Conservation (phyloP, 2,888 invertebrate species). For the Cephus nigrinus region DNA sequence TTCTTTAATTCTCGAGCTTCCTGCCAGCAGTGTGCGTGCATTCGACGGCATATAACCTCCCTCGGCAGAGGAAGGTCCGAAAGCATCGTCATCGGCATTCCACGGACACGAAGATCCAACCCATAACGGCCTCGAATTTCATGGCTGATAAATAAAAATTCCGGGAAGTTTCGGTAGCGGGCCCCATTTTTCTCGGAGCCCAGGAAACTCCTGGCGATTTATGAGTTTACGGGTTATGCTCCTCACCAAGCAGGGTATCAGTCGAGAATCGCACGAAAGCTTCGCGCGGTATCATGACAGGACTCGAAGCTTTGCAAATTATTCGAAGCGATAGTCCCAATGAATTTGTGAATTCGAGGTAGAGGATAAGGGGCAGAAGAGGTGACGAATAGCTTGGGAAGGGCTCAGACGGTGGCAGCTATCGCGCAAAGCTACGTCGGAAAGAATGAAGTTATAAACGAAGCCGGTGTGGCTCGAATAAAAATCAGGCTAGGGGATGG, state of each 20-base stretch:
- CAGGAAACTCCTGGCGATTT: too few relatives aligned
- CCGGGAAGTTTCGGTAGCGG: background rate
- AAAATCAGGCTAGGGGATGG: slow-evolving; percentile 39
- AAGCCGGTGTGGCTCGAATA: slow-evolving; percentile 46
- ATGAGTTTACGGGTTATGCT: too few relatives aligned
- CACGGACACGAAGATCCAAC: background rate
- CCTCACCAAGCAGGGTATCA: too few relatives aligned
- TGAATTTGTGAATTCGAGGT: slow-evolving; percentile 2
- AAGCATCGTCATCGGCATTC: background rate
- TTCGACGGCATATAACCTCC: too few relatives aligned
- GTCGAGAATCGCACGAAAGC: too few relatives aligned
- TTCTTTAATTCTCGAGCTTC: too few relatives aligned
- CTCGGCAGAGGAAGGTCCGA: background rate
- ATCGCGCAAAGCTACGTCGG: slow-evolving; percentile 26
- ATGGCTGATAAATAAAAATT: slow-evolving; percentile 41
- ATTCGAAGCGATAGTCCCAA: too few relatives aligned
- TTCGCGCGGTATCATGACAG: too few relatives aligned
- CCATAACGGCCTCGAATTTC: slow-evolving; percentile 28
- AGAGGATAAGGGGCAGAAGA: background rate
- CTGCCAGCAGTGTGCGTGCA: too few relatives aligned
- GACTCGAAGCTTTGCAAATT: too few relatives aligned
- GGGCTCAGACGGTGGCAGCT: background rate
- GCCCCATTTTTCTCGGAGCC: too few relatives aligned
- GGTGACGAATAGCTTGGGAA: background rate
- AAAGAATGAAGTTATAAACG: slow-evolving; percentile 47